Base-by-base conservation (phyloP, 2,888 invertebrate genomes). In the Dolomedes plantarius region DNA sequence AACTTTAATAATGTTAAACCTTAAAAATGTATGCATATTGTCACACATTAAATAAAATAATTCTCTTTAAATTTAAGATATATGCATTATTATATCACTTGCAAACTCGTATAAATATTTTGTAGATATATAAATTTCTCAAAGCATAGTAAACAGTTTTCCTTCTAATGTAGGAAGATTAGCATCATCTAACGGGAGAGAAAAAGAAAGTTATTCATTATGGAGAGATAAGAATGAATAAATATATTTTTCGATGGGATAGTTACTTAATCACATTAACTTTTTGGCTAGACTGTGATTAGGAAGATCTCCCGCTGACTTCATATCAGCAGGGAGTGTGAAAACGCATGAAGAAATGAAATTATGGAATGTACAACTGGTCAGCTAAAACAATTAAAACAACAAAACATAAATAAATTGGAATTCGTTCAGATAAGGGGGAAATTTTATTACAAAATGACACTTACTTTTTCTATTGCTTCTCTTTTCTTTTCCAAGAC, bases 401-500 rank as follows among this genome's bases (percentile, higher is more conserved):
- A 2, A 16, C 36, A 11, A 36, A 5, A 46, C 13, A 46, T 16
- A 46, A 46, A 46, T 5, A 46, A 5, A 46, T 16, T 46, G 46
- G 16, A 46, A 46, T 16, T 46, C 46, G 46, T 46, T 16, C 16
- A 2, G 36, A 36, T 36, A 7, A 36, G 2, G 16, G 16, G 46
- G 2, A 16, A 46, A 46, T 46, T n/a, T 9, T 11, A 46, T 16
- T 16, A 16, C 46, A 46, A 46, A 46, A 6, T 46, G 16, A 11
- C 13, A 64, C 76, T 79, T 69, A 69, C 78, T 50, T 71, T 76
- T 31, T 75, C 74, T 6, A 29, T 41, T 19, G 86, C 46, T 39
- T 80, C 86, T 31, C 72, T 71, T 36, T 76, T 80, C 27, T 86
- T 86, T n/a, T 86, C 86, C 65, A 80, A 28, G 46, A 86, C 80